Evolutionary conservation across 2,888 invertebrate genomes (phyloP).

Genomic region (Mimumesa dahlbomi): DNA sequence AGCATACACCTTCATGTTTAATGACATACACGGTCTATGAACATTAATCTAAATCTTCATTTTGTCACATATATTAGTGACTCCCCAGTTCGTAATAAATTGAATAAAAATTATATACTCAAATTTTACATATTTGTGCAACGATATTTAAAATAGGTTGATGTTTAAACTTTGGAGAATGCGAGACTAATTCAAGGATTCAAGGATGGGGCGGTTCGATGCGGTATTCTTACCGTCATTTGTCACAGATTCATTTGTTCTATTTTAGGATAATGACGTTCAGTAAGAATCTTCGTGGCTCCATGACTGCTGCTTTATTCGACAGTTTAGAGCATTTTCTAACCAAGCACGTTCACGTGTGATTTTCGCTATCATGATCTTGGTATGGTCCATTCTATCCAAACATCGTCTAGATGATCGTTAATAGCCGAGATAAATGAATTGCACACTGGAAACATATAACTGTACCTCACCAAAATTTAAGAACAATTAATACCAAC

Average conservation of each 20-base stretch:
- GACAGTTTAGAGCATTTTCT: conserved; percentile 11
- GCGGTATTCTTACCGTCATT: conserved; percentile 15
- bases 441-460: conserved; percentile 6
- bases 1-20: no score
- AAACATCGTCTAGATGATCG: conserved; percentile 65
- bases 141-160: no score
- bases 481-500: conserved; percentile 10
- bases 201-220: neutral
- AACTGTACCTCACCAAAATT: conserved; percentile 38
- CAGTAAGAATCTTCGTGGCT: neutral
- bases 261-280: conserved; percentile 24
- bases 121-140: no score
- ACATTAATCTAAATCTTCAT: no score
- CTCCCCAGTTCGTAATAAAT: no score
- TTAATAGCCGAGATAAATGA: conserved; percentile 51
- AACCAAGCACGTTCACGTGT: conserved; percentile 38
- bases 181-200: no score
- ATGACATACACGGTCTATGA: no score
- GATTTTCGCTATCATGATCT: conserved; percentile 65
- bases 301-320: conserved; percentile 17
- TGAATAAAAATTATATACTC: no score
- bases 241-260: conserved; percentile 52
- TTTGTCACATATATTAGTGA: no score
- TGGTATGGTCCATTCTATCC: conserved; percentile 48
- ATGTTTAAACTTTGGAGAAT: no score